Evolutionary conservation across 2,888 invertebrate genomes (phyloP).

Genomic region (Acronicta psi): DNA sequence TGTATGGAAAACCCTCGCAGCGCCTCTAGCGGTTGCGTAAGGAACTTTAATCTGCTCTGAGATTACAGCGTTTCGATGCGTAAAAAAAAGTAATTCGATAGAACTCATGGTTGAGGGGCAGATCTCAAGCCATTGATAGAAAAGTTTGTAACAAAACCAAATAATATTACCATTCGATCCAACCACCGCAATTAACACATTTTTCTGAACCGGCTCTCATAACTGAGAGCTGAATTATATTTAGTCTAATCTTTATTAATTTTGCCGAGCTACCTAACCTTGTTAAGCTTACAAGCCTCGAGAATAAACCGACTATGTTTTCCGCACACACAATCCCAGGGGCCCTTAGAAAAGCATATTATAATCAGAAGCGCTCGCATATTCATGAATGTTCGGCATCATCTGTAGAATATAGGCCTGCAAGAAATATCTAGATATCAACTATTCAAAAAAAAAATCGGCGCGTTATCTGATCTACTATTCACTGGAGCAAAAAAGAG

Average conservation of each 20-base stretch:
- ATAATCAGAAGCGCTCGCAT: slow-evolving; percentile 44
- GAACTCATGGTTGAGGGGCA: too few species aligned
- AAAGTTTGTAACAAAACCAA: slow-evolving; percentile 15
- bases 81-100: too few species aligned
- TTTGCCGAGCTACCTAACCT: slow-evolving; percentile 33
- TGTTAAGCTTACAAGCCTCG: slow-evolving; percentile 40
- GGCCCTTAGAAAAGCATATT: slow-evolving; percentile 47
- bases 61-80: too few species aligned
- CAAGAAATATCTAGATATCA: slow-evolving; percentile 16
- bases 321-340: slow-evolving; percentile 32
- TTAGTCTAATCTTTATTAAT: slow-evolving; percentile 49
- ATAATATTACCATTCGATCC: slow-evolving; percentile 12
- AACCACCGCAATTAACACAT: slow-evolving; percentile 28
- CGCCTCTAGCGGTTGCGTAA: too few species aligned
- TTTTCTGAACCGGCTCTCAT: slow-evolving; percentile 33
- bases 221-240: slow-evolving; percentile 42
- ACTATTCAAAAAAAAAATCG: slow-evolving; percentile 13
- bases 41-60: too few species aligned
- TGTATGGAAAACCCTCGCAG: too few species aligned
- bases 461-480: slow-evolving; percentile 35
- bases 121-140: background rate
- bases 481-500: slow-evolving; percentile 27
- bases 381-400: slow-evolving; percentile 49
- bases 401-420: slow-evolving; percentile 42
- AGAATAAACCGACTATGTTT: slow-evolving; percentile 49